A percentile compares a stretch with the other conserved stretches of the same genome.
These are phyloP conservation scores for Eulithis testata DNA, from an alignment of 2,888 invertebrate genomes.

Conservation along the genomic window DNA sequence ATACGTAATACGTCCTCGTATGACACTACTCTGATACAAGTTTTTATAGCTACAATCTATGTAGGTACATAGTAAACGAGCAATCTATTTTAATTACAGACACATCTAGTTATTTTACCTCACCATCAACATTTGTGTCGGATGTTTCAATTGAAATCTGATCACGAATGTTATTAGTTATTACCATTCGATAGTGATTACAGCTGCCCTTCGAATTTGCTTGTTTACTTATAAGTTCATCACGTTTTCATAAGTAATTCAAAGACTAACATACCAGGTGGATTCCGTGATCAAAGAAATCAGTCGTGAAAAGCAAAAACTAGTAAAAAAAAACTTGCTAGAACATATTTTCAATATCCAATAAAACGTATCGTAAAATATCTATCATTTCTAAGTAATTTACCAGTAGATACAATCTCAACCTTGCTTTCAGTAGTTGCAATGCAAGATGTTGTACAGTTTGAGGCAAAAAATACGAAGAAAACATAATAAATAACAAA, in stretches of 20 bases:
- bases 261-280: constrained; percentile 13
- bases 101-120: constrained; percentile 27
- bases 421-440: too few species aligned
- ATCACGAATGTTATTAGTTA: constrained; percentile 47
- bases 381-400: too few species aligned
- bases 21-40: too few species aligned
- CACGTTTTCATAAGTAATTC: constrained; percentile 35
- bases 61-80: not conserved
- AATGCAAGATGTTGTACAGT: too few species aligned
- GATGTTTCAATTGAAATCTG: constrained; percentile 41
- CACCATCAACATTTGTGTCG: constrained; percentile 36
- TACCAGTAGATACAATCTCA: too few species aligned
- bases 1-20: too few species aligned
- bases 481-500: too few species aligned
- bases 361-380: too few species aligned
- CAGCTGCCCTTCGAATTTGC: constrained; percentile 39
- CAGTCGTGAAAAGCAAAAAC: too few species aligned
- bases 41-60: not conserved
- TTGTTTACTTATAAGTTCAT: constrained; percentile 37
- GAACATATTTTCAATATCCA: too few species aligned
- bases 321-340: too few species aligned
- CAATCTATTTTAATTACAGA: constrained; percentile 8
- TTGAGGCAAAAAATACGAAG: too few species aligned
- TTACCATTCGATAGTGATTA: constrained; percentile 37
- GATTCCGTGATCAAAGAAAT: constrained; percentile 10